phyloP scores from a whole-genome alignment of 2,888 invertebrate genomes.

The Crocallis elinguaria region DNA sequence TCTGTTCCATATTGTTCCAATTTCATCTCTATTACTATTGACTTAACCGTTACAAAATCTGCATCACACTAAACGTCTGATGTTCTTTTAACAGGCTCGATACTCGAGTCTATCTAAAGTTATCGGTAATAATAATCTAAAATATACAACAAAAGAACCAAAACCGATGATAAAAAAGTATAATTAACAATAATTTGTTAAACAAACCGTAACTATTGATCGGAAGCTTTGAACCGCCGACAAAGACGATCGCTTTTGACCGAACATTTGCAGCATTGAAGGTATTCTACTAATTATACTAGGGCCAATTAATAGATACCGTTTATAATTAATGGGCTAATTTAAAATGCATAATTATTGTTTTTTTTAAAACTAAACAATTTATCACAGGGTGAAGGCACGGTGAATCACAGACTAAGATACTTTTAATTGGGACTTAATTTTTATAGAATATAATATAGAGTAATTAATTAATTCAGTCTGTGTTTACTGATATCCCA shows the following conservation, averaged over 20 bases:
- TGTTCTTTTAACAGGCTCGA: slow-evolving; percentile 4
- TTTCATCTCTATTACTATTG: slow-evolving; percentile 21
- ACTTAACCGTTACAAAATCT: slow-evolving; percentile 11
- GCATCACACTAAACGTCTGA: neutral
- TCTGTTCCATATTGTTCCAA: slow-evolving; percentile 8
- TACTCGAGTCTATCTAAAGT: slow-evolving; percentile 20
- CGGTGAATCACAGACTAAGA: no score
- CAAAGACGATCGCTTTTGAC: slow-evolving; percentile 43
- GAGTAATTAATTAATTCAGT: no score
- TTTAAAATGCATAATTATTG: neutral
- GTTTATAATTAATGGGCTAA: slow-evolving; percentile 14
- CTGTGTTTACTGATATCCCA: no score
- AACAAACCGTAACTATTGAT: slow-evolving; percentile 65
- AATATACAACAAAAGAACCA: slow-evolving; percentile 38
- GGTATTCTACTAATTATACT: slow-evolving; percentile 35
- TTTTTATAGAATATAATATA: no score
- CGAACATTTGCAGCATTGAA: slow-evolving; percentile 35
- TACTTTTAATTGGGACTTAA: no score
- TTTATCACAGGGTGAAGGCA: neutral
- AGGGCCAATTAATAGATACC: slow-evolving; percentile 19
- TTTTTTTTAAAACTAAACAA: neutral
- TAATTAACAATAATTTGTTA: slow-evolving; percentile 78
- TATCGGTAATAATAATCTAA: slow-evolving; percentile 36
- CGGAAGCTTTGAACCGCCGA: slow-evolving; percentile 67
- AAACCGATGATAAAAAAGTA: slow-evolving; percentile 53